phyloP scores from a whole-genome alignment of 2,797 vertebrate species.

The Enteromius fasciolatus region DNA sequence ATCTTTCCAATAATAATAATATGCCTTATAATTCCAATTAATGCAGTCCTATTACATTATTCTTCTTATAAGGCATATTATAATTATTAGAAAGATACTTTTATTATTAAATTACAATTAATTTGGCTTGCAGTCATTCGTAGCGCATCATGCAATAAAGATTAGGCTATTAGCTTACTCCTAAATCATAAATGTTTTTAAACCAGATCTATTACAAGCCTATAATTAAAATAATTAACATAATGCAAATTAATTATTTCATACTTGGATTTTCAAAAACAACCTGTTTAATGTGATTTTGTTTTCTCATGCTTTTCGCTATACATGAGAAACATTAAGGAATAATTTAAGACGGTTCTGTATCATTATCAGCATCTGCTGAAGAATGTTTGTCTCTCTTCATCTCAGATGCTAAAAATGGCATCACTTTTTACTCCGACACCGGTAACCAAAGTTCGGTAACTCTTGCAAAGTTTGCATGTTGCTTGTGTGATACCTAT shows the following conservation, averaged over 20 bases:
- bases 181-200: background rate
- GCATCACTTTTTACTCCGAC: no score
- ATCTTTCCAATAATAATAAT: no score
- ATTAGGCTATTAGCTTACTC: background rate
- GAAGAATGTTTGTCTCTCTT: no score
- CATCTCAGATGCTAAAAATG: no score
- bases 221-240: background rate
- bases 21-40: background rate
- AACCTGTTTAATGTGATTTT: background rate
- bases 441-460: background rate
- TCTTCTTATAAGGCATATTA: background rate
- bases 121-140: background rate
- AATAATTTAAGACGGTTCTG: background rate
- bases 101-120: background rate
- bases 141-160: background rate
- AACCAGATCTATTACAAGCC: background rate
- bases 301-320: background rate
- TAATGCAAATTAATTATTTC: background rate
- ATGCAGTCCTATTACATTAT: background rate
- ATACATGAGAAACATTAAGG: background rate
- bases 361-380: background rate
- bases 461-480: background rate
- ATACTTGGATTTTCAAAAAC: background rate
- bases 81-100: background rate
- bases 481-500: background rate